phyloP scores from a whole-genome alignment of 1,140 invertebrate species.

The Drosophila grimshawi region DNA sequence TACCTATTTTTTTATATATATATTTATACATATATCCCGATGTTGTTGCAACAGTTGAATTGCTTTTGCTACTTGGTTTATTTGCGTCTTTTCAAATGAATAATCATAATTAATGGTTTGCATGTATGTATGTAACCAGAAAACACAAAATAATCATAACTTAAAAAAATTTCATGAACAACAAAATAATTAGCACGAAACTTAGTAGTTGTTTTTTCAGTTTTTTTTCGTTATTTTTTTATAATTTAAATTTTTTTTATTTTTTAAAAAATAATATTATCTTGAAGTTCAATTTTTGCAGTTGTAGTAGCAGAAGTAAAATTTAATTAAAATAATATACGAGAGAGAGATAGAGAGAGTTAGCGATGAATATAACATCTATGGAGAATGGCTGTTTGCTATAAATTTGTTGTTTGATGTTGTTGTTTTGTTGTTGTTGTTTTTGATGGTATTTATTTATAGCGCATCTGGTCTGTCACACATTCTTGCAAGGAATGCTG shows the following conservation, averaged over 20 bases:
- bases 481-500: slow-evolving; percentile 90
- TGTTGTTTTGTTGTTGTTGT: slow-evolving; percentile 64
- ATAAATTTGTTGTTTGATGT: slow-evolving; percentile 75
- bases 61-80: slow-evolving; percentile 66
- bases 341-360: slow-evolving; percentile 84
- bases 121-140: slow-evolving; percentile 9
- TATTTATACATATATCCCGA: neutral
- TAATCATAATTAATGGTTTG: neutral
- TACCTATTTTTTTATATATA: neutral
- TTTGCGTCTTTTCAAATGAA: slow-evolving; percentile 48
- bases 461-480: slow-evolving; percentile 86
- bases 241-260: slow-evolving; percentile 83
- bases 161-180: slow-evolving; percentile 58
- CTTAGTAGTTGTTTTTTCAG: slow-evolving; percentile 54
- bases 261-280: slow-evolving; percentile 84
- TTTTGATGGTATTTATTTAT: slow-evolving; percentile 71
- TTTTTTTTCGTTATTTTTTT: slow-evolving; percentile 80
- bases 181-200: slow-evolving; percentile 72
- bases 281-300: slow-evolving; percentile 83
- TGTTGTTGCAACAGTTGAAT: slow-evolving; percentile 13
- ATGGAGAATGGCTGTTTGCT: slow-evolving; percentile 84
- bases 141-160: slow-evolving; percentile 25
- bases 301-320: slow-evolving; percentile 83
- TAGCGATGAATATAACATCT: slow-evolving; percentile 84
- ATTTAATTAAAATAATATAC: slow-evolving; percentile 84